phyloP scores from a whole-genome alignment of 2,888 invertebrate genomes.

The Ecliptopera silaceata region DNA sequence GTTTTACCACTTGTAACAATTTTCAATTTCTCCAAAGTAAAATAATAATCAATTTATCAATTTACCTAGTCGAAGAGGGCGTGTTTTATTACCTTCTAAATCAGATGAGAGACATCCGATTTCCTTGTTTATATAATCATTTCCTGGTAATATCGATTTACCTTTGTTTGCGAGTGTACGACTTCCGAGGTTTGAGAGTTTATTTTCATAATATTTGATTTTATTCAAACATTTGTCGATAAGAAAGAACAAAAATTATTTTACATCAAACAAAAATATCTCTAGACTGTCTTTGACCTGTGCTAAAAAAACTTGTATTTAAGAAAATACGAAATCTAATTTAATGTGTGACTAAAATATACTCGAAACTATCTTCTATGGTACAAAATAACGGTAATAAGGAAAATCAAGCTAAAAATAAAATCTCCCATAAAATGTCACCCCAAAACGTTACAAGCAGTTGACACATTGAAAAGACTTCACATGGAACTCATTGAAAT shows the following conservation, averaged over 20 bases:
- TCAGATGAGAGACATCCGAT: conserved; percentile 55
- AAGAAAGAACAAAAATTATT: too few species aligned
- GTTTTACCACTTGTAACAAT: not conserved
- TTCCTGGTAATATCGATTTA: conserved; percentile 50
- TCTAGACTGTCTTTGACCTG: too few species aligned
- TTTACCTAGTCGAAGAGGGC: conserved; percentile 16
- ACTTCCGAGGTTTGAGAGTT: conserved; percentile 34
- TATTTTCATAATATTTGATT: not conserved
- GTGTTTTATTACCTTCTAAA: conserved; percentile 50
- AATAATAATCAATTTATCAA: conserved; percentile 21
- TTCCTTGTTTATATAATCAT: conserved; percentile 54
- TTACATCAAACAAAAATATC: too few species aligned
- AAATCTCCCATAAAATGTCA: conserved; percentile 2
- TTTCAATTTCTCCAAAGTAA: conserved; percentile 11
- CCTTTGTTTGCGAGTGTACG: conserved; percentile 49
- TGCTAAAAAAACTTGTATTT: too few species aligned
- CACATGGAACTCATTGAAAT: conserved; percentile 41
- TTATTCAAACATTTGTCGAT: not conserved
- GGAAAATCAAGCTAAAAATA: conserved; percentile 3
- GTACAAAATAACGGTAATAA: not conserved
- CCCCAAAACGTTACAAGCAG: conserved; percentile 15
- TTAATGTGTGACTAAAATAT: too few species aligned
- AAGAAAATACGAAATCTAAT: too few species aligned
- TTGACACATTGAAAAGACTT: conserved; percentile 30
- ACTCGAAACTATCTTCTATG: not conserved